Evolutionary conservation across 1,140 invertebrate genomes (phyloP), one percentile per base, ranked within the genome.

Genomic region (Catajapyx aquilonaris): DNA sequence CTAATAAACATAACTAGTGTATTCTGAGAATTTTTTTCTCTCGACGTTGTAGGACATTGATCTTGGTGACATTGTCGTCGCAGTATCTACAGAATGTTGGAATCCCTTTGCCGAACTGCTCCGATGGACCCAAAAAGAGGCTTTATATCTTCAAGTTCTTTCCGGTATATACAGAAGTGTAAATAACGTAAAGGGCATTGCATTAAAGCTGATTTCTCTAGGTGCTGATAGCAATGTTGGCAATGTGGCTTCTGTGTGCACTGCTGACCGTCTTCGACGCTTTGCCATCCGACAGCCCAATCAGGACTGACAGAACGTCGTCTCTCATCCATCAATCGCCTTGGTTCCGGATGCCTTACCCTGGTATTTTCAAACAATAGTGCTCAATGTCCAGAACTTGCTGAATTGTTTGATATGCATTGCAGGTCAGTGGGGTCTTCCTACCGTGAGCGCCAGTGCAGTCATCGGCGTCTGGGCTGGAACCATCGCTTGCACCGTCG

Each of bases 401-500:
- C 10, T 5, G n/a, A 7, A 5, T 15, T 9, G 10, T 13, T 41
- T 15, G 11, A 20, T 42, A 42, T 19, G 15, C 17, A 5, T 25
- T 22, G 19, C 46, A 76, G 76, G 77, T 39, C 83, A 90, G 53
- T 91, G 85, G 79, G 85, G 85, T 2, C 36, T 62, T 9, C 84
- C 85, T 0, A 85, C 78, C 0, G 69, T 83, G 0, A 76, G 65
- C 31, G 55, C 72, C 5, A 70, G 71, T 1, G 76, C 76, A 1
- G 77, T 83, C 5, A 56, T 86, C 15, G 83, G 80, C 0, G 81
- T 88, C 73, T 44, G 86, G 30, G 79, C 80, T 5, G 84, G 79
- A 0, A 76, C 86, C 3, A 49, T 90, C 5, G 76, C 81, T 1
- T 84, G 81, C 33, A 76, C 78, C 0, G 73, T 87, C 5, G 83